Percentiles rank a stretch among this genome's conserved stretches.
Conservation (phyloP, 2,113 vertebrate species). For the Gnathonemus echidnorhynchus region DNA sequence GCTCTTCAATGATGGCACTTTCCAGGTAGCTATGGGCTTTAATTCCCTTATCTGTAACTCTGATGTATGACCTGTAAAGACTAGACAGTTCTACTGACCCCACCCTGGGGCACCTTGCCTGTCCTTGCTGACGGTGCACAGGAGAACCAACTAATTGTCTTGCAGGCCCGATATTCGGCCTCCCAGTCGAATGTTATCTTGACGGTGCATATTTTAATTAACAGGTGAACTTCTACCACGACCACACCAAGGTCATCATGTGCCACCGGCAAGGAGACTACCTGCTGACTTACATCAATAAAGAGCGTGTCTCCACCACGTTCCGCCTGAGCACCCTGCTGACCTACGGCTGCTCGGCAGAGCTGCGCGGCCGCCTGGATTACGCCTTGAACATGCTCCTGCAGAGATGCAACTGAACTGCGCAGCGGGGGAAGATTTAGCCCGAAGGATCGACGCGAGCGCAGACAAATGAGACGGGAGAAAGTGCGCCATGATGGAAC, state of each 20-base stretch:
- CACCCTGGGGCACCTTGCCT: background rate
- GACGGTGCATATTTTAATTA: slow-evolving; percentile 23
- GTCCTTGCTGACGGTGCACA: background rate
- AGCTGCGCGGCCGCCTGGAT: slow-evolving; percentile 84
- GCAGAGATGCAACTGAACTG: slow-evolving; percentile 78
- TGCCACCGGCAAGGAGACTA: slow-evolving; percentile 87
- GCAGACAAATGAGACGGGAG: background rate
- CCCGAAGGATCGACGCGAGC: background rate
- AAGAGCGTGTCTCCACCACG: slow-evolving; percentile 85
- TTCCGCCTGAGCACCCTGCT: slow-evolving; percentile 79
- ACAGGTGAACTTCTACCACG: slow-evolving; percentile 96
- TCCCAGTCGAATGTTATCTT: background rate
- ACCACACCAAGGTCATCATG: slow-evolving; percentile 96
- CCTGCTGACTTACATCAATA: slow-evolving; percentile 92
- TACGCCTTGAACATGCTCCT: slow-evolving; percentile 95
- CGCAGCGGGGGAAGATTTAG: slow-evolving; percentile 19
- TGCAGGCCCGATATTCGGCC: too few species aligned
- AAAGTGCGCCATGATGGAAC: slow-evolving; percentile 12
- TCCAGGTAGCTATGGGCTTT: slow-evolving; percentile 73
- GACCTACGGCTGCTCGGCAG: slow-evolving; percentile 74
- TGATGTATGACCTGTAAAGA: background rate
- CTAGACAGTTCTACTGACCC: background rate
- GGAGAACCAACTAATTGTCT: too few species aligned
- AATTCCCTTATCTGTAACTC: background rate
- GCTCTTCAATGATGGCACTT: slow-evolving; percentile 96